Conservation (phyloP, 2,797 vertebrate genomes). For the Astyanax mexicanus region DNA sequence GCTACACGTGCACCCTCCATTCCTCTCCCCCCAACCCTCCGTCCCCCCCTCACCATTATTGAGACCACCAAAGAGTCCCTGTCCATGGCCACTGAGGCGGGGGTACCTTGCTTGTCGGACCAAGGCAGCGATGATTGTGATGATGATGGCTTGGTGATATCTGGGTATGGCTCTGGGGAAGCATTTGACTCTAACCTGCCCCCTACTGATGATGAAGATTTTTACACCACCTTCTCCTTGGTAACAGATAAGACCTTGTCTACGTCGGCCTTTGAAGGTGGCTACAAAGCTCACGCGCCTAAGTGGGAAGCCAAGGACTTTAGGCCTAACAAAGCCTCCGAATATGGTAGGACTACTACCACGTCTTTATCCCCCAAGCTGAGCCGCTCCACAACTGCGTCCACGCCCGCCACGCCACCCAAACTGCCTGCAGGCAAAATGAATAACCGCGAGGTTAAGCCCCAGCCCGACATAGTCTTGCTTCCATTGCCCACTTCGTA, state of each 20-base stretch:
- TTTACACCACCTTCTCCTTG: slow-evolving; percentile 99
- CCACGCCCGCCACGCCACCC: slow-evolving; percentile 94
- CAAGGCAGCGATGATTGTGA: slow-evolving; percentile 99
- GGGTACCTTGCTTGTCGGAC: slow-evolving; percentile 99
- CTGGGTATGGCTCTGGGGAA: slow-evolving; percentile 99
- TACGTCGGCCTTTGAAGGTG: slow-evolving; percentile 99
- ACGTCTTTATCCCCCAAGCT: slow-evolving; percentile 95
- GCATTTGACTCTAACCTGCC: slow-evolving; percentile 99
- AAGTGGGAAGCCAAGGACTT: slow-evolving; percentile 99
- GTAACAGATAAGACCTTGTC: slow-evolving; percentile 99
- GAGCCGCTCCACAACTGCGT: slow-evolving; percentile 95
- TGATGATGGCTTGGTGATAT: slow-evolving; percentile 95
- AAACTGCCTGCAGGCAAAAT: slow-evolving; percentile 97
- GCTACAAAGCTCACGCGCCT: slow-evolving; percentile 96
- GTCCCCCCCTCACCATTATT: slow-evolving; percentile 98
- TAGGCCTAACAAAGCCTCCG: slow-evolving; percentile 97
- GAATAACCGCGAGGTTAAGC: slow-evolving; percentile 97
- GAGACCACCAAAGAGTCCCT: slow-evolving; percentile 99
- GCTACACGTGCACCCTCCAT: slow-evolving; percentile 97
- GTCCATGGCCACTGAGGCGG: slow-evolving; percentile 98
- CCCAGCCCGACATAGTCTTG: slow-evolving; percentile 97
- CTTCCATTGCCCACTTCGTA: slow-evolving; percentile 98
- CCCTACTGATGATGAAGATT: slow-evolving; percentile 99
- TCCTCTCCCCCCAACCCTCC: slow-evolving; percentile 94
- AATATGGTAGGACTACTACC: slow-evolving; percentile 96